Percentiles rank a stretch among this genome's conserved stretches.
Conservation (phyloP, 1,140 invertebrate species). For the Eulimnadia texana region DNA sequence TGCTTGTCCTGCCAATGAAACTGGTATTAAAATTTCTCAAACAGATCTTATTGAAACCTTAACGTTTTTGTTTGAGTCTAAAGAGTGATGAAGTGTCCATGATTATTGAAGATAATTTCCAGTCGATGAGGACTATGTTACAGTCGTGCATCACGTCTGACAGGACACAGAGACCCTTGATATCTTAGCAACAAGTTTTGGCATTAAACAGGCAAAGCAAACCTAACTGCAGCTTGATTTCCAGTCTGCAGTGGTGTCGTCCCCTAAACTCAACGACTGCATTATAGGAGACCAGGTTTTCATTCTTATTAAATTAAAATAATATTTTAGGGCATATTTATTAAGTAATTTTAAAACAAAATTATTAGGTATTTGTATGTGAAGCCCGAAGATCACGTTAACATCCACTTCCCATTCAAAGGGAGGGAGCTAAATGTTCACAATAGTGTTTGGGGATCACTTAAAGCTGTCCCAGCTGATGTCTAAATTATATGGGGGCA, state of each 20-base stretch:
- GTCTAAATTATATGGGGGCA: slow-evolving; percentile 75
- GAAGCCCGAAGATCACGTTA: slow-evolving; percentile 54
- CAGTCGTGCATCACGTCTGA: slow-evolving; percentile 71
- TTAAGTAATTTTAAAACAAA: neutral
- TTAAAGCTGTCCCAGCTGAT: slow-evolving; percentile 66
- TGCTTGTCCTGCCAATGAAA: slow-evolving; percentile 22
- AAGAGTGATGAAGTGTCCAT: slow-evolving; percentile 44
- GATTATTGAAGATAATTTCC: slow-evolving; percentile 67
- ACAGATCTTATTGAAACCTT: neutral
- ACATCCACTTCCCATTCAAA: slow-evolving; percentile 76
- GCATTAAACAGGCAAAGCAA: slow-evolving; percentile 62
- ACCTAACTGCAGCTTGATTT: slow-evolving; percentile 28
- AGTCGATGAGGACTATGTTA: slow-evolving; percentile 64
- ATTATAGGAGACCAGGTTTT: slow-evolving; percentile 34
- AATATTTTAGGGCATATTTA: neutral
- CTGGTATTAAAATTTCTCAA: slow-evolving; percentile 20
- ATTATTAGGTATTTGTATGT: slow-evolving; percentile 46
- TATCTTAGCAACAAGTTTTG: slow-evolving; percentile 71
- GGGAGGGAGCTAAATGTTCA: slow-evolving; percentile 78
- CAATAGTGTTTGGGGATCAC: slow-evolving; percentile 60
- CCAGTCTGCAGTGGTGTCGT: slow-evolving; percentile 26
- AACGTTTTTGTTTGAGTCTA: neutral
- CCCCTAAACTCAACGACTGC: slow-evolving; percentile 25
- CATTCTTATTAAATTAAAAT: neutral
- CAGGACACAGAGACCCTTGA: slow-evolving; percentile 60